phyloP scores from a whole-genome alignment of 2,113 vertebrate species.

The Oryzias celebensis region DNA sequence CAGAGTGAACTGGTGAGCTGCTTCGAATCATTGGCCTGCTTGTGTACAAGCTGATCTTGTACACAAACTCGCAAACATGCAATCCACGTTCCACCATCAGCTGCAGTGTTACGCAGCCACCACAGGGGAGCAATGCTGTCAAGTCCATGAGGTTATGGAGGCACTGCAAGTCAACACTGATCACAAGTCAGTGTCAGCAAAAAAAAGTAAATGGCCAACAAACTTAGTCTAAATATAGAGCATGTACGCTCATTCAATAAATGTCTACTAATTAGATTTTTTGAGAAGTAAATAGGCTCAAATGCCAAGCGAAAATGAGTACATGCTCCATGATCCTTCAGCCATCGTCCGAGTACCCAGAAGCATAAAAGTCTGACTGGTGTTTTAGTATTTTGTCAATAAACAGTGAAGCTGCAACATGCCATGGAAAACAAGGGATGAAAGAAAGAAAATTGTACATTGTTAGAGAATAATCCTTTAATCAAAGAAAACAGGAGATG shows the following conservation, averaged over 20 bases:
- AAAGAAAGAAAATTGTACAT: no score
- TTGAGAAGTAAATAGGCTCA: slow-evolving; percentile 51
- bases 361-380: slow-evolving; percentile 13
- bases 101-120: slow-evolving; percentile 4
- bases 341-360: slow-evolving; percentile 30
- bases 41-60: slow-evolving; percentile 16
- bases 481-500: no score
- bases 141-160: slow-evolving; percentile 17
- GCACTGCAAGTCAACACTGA: not conserved
- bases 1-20: not conserved
- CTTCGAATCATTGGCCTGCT: slow-evolving; percentile 10
- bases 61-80: slow-evolving; percentile 25
- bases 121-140: slow-evolving; percentile 54
- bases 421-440: no score
- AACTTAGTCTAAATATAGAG: slow-evolving; percentile 49
- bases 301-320: slow-evolving; percentile 44
- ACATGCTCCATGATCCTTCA: slow-evolving; percentile 34
- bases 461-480: no score
- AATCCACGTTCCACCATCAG: slow-evolving; percentile 1
- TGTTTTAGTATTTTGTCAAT: slow-evolving; percentile 3
- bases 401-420: not conserved
- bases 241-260: slow-evolving; percentile 29
- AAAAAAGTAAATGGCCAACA: slow-evolving; percentile 15
- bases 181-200: not conserved
- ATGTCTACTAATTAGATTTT: slow-evolving; percentile 49